Evolutionary conservation across 2,888 invertebrate species (phyloP).

Genomic region (Zelleria hepariella): DNA sequence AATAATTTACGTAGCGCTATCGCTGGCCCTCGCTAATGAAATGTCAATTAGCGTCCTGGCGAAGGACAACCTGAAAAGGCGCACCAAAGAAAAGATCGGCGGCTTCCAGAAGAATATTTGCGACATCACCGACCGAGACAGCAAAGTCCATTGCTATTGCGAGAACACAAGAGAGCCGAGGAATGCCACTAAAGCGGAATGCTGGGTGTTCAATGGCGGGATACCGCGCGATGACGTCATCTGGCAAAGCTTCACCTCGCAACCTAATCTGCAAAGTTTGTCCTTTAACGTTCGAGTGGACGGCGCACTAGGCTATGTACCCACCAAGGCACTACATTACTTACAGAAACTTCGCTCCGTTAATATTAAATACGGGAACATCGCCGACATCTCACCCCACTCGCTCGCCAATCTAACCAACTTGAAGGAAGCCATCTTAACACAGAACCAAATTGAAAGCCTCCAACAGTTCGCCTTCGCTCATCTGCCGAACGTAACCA

Average conservation of each 20-base stretch:
- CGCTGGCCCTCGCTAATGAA: constrained; percentile 58
- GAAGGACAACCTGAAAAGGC: constrained; percentile 54
- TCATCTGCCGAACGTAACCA: constrained; percentile 77
- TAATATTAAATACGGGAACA: constrained; percentile 80
- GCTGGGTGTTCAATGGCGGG: constrained; percentile 81
- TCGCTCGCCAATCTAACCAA: constrained; percentile 82
- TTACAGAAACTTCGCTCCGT: constrained; percentile 77
- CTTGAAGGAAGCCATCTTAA: constrained; percentile 76
- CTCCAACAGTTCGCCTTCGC: constrained; percentile 80
- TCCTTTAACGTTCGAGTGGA: constrained; percentile 80
- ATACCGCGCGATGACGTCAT: constrained; percentile 78
- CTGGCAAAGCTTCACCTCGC: constrained; percentile 82
- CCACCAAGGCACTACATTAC: constrained; percentile 77
- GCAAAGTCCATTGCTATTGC: constrained; percentile 79
- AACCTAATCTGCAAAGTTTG: constrained; percentile 78
- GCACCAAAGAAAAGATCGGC: constrained; percentile 59
- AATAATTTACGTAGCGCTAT: constrained; percentile 55
- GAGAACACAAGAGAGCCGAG: constrained; percentile 65
- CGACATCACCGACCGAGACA: constrained; percentile 66
- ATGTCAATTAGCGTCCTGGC: constrained; percentile 63
- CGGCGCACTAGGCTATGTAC: constrained; percentile 79
- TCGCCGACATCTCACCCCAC: constrained; percentile 77
- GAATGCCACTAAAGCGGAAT: constrained; percentile 80
- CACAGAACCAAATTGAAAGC: constrained; percentile 78
- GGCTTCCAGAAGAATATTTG: constrained; percentile 72